Evolutionary conservation across 2,888 invertebrate genomes (phyloP).

Genomic region (Rapana venosa): DNA sequence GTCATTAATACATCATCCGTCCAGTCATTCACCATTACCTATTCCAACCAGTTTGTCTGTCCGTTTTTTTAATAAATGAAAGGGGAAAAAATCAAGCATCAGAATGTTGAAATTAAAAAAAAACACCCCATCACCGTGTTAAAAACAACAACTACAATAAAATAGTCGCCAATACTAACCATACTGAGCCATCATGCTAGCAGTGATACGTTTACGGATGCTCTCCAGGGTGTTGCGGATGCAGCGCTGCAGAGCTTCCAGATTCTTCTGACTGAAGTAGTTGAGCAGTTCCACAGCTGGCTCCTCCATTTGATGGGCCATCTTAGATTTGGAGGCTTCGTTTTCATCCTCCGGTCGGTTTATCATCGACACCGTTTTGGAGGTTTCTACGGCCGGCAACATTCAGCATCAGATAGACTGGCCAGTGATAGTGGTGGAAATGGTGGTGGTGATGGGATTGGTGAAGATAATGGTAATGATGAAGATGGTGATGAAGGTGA

Average conservation of each 20-base stretch:
- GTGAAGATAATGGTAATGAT: neutral
- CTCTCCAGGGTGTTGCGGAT: slow-evolving; percentile 90
- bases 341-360: neutral
- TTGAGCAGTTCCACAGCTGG: slow-evolving; percentile 93
- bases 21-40: too few species aligned
- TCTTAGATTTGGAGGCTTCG: neutral
- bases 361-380: neutral
- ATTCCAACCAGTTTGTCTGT: too few species aligned
- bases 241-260: slow-evolving; percentile 92
- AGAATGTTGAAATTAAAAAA: too few species aligned
- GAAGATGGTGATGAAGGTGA: neutral
- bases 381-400: neutral
- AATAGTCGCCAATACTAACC: slow-evolving; percentile 11
- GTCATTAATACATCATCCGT: too few species aligned
- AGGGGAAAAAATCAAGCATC: too few species aligned
- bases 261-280: slow-evolving; percentile 93
- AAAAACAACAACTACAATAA: too few species aligned
- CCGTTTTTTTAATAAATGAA: too few species aligned
- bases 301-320: slow-evolving; percentile 80
- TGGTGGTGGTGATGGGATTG: neutral
- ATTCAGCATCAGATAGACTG: neutral
- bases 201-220: slow-evolving; percentile 83
- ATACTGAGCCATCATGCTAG: slow-evolving; percentile 74
- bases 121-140: too few species aligned
- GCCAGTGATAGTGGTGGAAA: neutral